Evolutionary conservation across 1,140 invertebrate genomes (phyloP).

Genomic region (Medauroidea extradentata): DNA sequence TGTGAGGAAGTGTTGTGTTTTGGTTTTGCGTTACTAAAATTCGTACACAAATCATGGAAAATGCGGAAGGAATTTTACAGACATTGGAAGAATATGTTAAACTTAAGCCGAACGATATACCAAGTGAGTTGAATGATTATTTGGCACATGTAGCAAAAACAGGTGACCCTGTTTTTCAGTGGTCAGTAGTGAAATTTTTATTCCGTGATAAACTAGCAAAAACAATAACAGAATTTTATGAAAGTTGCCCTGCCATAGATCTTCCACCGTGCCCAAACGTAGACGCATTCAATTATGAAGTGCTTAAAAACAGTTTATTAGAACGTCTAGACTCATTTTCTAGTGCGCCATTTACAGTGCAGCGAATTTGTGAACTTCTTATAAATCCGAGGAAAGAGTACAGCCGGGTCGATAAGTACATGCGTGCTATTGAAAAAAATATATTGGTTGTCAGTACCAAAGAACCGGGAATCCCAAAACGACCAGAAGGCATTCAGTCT

Average conservation of each 20-base stretch:
- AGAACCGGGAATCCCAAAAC: conserved; percentile 66
- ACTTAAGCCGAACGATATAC: conserved; percentile 75
- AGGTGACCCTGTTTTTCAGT: conserved; percentile 90
- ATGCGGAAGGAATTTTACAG: conserved; percentile 78
- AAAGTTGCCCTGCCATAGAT: conserved; percentile 66
- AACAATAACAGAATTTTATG: conserved; percentile 83
- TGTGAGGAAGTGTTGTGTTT: too few species aligned
- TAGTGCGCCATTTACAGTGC: conserved; percentile 93
- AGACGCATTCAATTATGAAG: conserved; percentile 85
- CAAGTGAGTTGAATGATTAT: conserved; percentile 86
- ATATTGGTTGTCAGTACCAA: conserved; percentile 93
- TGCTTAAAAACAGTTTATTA: conserved; percentile 78
- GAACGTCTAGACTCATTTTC: conserved; percentile 78
- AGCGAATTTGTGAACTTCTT: conserved; percentile 90
- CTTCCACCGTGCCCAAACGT: conserved; percentile 82
- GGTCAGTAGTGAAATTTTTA: conserved; percentile 80
- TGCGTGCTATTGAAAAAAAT: conserved; percentile 92
- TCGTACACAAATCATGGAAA: conserved; percentile 55
- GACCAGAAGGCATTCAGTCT: conserved; percentile 41
- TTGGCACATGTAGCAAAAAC: conserved; percentile 87
- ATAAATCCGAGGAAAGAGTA: conserved; percentile 91
- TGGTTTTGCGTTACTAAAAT: neutral
- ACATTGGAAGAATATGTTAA: conserved; percentile 81
- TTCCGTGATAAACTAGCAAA: conserved; percentile 81
- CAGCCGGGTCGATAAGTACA: conserved; percentile 91